A percentile compares a stretch with the other conserved stretches of the same genome.
These are phyloP conservation scores for Julus scandinavius DNA, from an alignment of 2,888 invertebrate genomes.

Conservation along the genomic window DNA sequence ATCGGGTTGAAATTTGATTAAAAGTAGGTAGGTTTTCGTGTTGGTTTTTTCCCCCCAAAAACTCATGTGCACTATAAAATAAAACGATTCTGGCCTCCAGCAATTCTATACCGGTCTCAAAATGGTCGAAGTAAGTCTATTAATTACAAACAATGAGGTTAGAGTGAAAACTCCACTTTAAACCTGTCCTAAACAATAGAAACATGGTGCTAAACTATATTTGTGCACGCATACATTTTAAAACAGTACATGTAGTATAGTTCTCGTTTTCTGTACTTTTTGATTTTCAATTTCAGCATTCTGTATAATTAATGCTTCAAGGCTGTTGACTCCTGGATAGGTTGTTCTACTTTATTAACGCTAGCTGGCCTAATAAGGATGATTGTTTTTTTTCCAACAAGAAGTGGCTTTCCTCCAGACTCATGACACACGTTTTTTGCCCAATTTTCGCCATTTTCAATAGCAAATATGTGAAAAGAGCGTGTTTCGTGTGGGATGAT, in stretches of 20 bases:
- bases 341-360: neutral
- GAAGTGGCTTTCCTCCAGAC: neutral
- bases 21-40: neutral
- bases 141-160: constrained; percentile 11
- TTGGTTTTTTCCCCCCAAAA: neutral
- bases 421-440: neutral
- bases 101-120: neutral
- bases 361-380: constrained; percentile 2
- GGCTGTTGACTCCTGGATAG: neutral
- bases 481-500: neutral
- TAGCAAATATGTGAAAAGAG: neutral
- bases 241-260: neutral
- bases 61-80: neutral
- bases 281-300: neutral
- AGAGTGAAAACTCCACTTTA: neutral
- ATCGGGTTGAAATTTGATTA: neutral
- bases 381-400: neutral
- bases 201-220: neutral
- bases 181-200: neutral
- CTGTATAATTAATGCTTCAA: neutral
- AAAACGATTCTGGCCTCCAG: neutral
- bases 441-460: neutral
- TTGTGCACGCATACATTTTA: neutral
- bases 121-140: neutral
- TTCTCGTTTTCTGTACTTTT: neutral